Evolutionary conservation across 2,113 vertebrate genomes (phyloP).

Genomic region (Ploceus nigricollis): DNA sequence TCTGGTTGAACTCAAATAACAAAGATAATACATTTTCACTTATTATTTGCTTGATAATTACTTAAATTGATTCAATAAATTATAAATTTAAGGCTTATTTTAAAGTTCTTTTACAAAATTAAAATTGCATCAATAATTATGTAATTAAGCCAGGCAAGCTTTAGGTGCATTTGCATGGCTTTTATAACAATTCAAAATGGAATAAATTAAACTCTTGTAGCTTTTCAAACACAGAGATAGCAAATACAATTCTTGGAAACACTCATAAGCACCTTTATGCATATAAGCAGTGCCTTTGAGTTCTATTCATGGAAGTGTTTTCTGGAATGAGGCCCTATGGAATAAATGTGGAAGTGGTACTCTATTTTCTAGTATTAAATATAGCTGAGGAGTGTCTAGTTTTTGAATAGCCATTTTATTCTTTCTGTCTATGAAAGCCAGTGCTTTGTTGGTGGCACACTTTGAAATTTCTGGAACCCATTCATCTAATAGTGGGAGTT

Average conservation of each 20-base stretch:
- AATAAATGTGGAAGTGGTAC: not conserved
- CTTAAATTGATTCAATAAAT: not conserved
- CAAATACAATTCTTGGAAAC: not conserved
- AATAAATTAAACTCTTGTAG: not conserved
- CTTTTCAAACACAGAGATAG: not conserved
- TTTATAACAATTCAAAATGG: not conserved
- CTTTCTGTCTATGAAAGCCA: not conserved
- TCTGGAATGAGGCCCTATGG: not conserved
- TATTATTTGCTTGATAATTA: not conserved
- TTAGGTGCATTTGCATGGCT: not conserved
- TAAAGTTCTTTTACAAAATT: not conserved
- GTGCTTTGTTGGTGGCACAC: not conserved
- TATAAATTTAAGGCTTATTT: not conserved
- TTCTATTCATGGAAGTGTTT: not conserved
- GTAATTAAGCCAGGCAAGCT: not conserved
- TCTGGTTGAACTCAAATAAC: not conserved
- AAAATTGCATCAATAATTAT: not conserved
- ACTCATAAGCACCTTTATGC: not conserved
- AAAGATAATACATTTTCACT: not conserved
- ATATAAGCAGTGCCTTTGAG: not conserved
- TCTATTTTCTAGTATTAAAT: constrained; percentile 23
- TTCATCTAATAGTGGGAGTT: not conserved
- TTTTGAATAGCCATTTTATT: constrained; percentile 15
- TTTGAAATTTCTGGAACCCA: constrained; percentile 1
- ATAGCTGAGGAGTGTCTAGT: not conserved